Evolutionary conservation across 2,797 vertebrate species (phyloP).

Genomic region (Chanos chanos): DNA sequence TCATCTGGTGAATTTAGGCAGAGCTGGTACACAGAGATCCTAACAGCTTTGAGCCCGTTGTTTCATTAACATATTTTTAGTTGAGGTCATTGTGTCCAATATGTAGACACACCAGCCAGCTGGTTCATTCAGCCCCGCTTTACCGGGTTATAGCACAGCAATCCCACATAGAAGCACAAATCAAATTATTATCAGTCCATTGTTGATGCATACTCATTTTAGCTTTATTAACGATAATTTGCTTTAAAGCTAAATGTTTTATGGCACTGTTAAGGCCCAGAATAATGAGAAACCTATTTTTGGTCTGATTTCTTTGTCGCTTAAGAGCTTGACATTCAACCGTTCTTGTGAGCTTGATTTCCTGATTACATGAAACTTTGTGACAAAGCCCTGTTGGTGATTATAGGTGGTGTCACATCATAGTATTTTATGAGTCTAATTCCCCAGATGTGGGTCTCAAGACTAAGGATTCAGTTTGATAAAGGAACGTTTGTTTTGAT

Average conservation of each 20-base stretch:
- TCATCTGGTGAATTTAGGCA: conserved; percentile 8
- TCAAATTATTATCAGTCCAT: too few species aligned
- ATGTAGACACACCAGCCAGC: conserved; percentile 45
- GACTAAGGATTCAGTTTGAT: too few species aligned
- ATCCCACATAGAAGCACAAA: conserved; percentile 9
- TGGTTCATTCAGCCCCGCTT: conserved; percentile 47
- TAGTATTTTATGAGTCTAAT: conserved; percentile 17
- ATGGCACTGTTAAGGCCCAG: too few species aligned
- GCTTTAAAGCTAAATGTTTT: too few species aligned
- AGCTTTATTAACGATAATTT: too few species aligned
- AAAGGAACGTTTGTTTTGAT: too few species aligned
- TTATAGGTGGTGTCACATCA: conserved; percentile 43
- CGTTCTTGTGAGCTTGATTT: neutral
- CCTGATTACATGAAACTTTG: conserved; percentile 23
- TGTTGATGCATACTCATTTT: too few species aligned
- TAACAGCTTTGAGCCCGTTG: conserved; percentile 33
- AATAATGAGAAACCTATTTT: neutral
- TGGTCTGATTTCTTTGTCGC: neutral
- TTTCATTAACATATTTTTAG: conserved; percentile 54
- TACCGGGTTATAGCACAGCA: conserved; percentile 31
- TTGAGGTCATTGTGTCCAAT: conserved; percentile 45
- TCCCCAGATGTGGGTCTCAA: too few species aligned
- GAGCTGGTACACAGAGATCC: conserved; percentile 7
- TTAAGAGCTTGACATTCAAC: neutral
- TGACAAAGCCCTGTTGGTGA: conserved; percentile 36